Conservation (phyloP, 1,140 invertebrate genomes). For the Coenobita brevimanus region DNA sequence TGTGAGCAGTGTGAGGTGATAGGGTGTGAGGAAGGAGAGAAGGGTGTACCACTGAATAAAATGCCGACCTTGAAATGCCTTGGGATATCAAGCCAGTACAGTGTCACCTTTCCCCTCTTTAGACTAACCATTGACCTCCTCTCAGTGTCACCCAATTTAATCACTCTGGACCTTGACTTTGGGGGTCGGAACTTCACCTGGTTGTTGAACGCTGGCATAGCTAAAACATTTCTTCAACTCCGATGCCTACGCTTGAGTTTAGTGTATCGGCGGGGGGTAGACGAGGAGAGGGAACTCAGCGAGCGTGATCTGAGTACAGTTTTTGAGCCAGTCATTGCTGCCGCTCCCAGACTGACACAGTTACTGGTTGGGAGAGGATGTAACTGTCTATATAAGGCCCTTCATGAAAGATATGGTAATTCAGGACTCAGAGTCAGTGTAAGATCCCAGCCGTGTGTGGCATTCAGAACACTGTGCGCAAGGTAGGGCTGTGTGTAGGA, state of each 20-base stretch:
- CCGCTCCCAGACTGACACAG: slow-evolving; percentile 8
- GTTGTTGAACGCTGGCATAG: slow-evolving; percentile 10
- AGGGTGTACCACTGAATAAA: background rate
- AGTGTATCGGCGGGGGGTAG: too few relatives aligned
- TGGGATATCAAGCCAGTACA: slow-evolving; percentile 41
- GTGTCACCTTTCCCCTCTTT: slow-evolving; percentile 30
- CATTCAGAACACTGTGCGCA: slow-evolving; percentile 32
- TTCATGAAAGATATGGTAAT: slow-evolving; percentile 10
- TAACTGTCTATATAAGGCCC: slow-evolving; percentile 1
- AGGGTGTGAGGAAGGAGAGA: background rate
- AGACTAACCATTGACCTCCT: background rate
- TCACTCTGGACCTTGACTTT: slow-evolving; percentile 32
- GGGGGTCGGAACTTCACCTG: slow-evolving; percentile 5
- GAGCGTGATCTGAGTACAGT: background rate
- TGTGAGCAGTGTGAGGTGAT: slow-evolving; percentile 43
- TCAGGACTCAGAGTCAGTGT: slow-evolving; percentile 22
- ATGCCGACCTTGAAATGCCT: slow-evolving; percentile 23
- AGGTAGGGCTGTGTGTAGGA: slow-evolving; percentile 36
- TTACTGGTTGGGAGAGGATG: slow-evolving; percentile 29
- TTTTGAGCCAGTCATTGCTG: slow-evolving; percentile 12
- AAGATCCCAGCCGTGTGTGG: slow-evolving; percentile 28
- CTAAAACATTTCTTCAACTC: background rate
- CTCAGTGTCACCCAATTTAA: slow-evolving; percentile 7
- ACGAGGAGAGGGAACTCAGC: background rate
- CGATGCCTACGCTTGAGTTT: slow-evolving; percentile 20